Evolutionary conservation across 2,113 vertebrate genomes (phyloP), one percentile per base, ranked within the genome.

Genomic region (Pardalotus punctatus): DNA sequence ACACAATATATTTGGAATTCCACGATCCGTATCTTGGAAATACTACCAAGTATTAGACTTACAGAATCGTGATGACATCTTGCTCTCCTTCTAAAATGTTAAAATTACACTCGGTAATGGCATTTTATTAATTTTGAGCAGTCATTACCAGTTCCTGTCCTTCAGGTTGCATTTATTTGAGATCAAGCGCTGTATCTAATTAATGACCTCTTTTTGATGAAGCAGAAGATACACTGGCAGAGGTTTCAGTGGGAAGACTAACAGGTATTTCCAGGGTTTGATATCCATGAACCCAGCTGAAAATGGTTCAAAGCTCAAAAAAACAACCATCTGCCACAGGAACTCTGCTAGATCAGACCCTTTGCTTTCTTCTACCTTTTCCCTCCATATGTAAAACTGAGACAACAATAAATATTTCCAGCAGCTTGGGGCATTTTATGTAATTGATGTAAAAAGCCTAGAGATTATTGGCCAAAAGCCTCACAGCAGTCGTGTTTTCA

Each of bases 371-470:
- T 58, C 35, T 61, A 67, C 71, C 33, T 70, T 86, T 50, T 50
- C 54, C 12, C 15, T 82, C 27, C 24, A 14, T 23, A 78, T 31
- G 42, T 66, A 94, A 80, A 91, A 70, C 47, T 7, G 43, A 90
- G 78, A 88, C 33, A 82, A 23, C 36, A 87, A 45, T 36, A 88
- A 74, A 15, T 42, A 94, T 48, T 76, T 81, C 65, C 76, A 73
- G 81, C 50, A 89, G 45, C 62, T 96, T 50, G 57, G 40, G 31
- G 33, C 50, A 66, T 87, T 89, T 78, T n/a, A 76, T 84, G 31
- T 51, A 94, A 93, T 73, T 95, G 54, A 94, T 73, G 35, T 25
- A 85, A 82, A 93, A 91, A 85, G 70, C 38, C 90, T 58, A 27
- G 14, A 88, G 70, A 82, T 80, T 60, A 89, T 23, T 80, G 91